Base-by-base conservation (phyloP, 1,140 invertebrate genomes). In the Microvelia longipes region DNA sequence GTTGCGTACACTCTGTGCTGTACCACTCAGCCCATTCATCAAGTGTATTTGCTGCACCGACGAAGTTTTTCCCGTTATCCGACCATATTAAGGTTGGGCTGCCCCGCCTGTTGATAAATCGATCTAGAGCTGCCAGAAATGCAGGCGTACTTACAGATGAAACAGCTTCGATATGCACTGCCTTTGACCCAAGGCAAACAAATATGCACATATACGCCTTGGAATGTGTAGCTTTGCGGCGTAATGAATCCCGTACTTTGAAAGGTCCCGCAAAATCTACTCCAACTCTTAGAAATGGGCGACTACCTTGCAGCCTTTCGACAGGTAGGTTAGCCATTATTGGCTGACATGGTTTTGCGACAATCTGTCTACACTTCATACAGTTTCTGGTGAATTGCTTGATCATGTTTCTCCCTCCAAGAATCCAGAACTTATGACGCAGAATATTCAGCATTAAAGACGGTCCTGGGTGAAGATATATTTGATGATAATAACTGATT, bases 151-250 rank as follows among this genome's bases (percentile, higher is more conserved):
- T 61, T 2, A 77, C 15, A 70, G 73, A 69, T 13, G 63, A 67
- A 0, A 76, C 76, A 1, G 73, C 13, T 69, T 78, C 76, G 13
- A 77, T 60, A 35, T 77, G 77, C 2, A 76, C 70, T 50, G 75
- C 76, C 64, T 71, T 69, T 27, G 74, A 74, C 1, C 71, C 66
- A 14, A 73, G 66, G 67, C 76, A 78, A 2, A 75, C 73, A 69
- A 76, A 77, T 2, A 77, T 64, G 29, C 70, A 70, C n/a, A 77
- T 25, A 65, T 78, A 79, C 1, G 68, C 73, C 69, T 79, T 80
- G 2, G 67, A 15, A 25, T 64, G 35, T 67, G 29, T 25, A 15
- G 35, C 26, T 74, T 63, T 63, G 70, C 76, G 28, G 26, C 50
- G 28, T 64, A 66, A 35, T 14, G 19, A 68, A 70, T 75, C 2